phyloP scores from a whole-genome alignment of 1,140 invertebrate genomes.

The Ladona fulva region DNA sequence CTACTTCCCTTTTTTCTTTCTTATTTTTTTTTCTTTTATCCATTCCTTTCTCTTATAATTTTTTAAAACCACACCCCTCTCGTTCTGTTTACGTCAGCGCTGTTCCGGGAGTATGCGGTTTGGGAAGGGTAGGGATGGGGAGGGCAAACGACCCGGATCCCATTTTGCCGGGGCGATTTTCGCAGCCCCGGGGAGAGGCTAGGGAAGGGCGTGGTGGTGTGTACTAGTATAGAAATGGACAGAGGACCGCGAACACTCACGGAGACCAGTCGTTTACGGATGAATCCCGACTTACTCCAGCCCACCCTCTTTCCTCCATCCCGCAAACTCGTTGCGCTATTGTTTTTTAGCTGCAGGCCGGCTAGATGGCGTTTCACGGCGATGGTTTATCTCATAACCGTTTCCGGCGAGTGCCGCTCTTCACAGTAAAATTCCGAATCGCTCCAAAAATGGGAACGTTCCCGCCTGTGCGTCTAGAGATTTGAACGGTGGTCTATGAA shows the following conservation, averaged over 20 bases:
- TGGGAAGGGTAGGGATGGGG: background rate
- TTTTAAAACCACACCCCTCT: slow-evolving; percentile 4
- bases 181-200: background rate
- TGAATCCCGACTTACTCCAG: background rate
- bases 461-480: too few species aligned
- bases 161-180: background rate
- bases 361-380: too few species aligned
- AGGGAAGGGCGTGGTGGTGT: slow-evolving; percentile 1
- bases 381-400: too few species aligned
- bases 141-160: slow-evolving; percentile 1
- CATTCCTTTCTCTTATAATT: background rate
- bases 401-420: too few species aligned
- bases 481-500: too few species aligned
- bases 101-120: background rate
- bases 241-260: background rate
- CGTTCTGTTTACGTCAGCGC: background rate
- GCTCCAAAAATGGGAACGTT: too few species aligned
- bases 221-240: background rate
- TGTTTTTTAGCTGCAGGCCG: too few species aligned
- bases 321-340: too few species aligned
- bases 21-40: background rate
- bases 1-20: background rate
- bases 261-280: background rate
- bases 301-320: background rate
- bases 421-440: too few species aligned